Conservation (phyloP, 2,113 vertebrate genomes). For the Pterocles burchelli region DNA sequence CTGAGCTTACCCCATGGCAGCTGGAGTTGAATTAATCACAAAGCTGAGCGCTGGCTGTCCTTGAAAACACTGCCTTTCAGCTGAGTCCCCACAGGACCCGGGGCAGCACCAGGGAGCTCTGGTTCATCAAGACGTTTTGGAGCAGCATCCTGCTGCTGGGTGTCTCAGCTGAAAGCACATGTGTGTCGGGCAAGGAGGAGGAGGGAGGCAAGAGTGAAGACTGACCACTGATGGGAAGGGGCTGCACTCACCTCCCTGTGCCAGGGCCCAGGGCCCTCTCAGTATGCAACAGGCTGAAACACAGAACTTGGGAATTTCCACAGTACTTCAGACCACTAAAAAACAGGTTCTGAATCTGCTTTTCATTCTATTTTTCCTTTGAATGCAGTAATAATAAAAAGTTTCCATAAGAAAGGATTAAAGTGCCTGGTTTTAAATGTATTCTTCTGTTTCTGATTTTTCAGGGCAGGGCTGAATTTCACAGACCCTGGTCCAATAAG, state of each 20-base stretch:
- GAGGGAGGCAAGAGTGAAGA: neutral
- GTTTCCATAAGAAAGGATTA: neutral
- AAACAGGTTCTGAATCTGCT: neutral
- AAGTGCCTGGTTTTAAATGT: neutral
- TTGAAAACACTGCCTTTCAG: neutral
- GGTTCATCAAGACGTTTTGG: neutral
- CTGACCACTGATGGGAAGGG: neutral
- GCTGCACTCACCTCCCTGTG: accelerated
- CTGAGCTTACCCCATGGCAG: neutral
- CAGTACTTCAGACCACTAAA: neutral
- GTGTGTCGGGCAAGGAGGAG: neutral
- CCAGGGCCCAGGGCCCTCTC: neutral
- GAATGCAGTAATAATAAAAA: neutral
- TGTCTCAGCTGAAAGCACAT: neutral
- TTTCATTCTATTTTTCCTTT: neutral
- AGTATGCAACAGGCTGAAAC: neutral
- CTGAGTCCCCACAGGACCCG: neutral
- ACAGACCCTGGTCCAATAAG: neutral
- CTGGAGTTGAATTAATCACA: neutral
- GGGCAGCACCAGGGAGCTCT: neutral
- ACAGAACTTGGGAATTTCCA: neutral
- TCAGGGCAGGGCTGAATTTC: neutral
- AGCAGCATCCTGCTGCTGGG: neutral
- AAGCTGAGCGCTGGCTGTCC: neutral
- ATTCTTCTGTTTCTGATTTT: neutral